Percentiles rank a stretch among this genome's conserved stretches.
Conservation (phyloP, 2,797 vertebrate genomes). For the Hypotaenidia philippensis region DNA sequence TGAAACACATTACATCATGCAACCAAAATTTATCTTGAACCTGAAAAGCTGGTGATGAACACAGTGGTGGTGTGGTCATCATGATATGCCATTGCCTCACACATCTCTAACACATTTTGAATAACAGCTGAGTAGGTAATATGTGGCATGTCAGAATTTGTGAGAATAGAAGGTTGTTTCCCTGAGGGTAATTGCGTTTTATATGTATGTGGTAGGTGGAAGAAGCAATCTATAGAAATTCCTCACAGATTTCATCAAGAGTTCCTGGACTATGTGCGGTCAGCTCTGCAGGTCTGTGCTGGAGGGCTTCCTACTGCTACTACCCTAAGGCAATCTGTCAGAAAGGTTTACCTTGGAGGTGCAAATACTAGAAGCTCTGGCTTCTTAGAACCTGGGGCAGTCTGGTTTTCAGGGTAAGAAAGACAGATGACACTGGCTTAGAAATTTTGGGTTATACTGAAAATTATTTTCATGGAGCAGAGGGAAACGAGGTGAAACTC, state of each 20-base stretch:
- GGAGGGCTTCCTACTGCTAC: background rate
- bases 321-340: background rate
- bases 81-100: background rate
- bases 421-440: background rate
- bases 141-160: background rate
- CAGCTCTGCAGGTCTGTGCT: background rate
- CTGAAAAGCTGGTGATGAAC: background rate
- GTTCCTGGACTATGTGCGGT: accelerated
- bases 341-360: background rate
- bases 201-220: background rate
- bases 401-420: background rate
- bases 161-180: background rate
- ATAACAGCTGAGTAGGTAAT: background rate
- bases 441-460: background rate
- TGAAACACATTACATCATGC: background rate
- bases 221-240: background rate
- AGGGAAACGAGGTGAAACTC: background rate
- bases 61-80: accelerated
- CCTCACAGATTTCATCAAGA: background rate
- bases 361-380: background rate
- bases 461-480: background rate
- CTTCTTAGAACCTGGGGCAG: background rate
- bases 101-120: background rate
- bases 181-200: accelerated
- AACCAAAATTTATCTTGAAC: background rate